Evolutionary conservation across 2,797 vertebrate species (phyloP), one percentile per base, ranked within the genome.

Genomic region (Catostomus latipinnis): DNA sequence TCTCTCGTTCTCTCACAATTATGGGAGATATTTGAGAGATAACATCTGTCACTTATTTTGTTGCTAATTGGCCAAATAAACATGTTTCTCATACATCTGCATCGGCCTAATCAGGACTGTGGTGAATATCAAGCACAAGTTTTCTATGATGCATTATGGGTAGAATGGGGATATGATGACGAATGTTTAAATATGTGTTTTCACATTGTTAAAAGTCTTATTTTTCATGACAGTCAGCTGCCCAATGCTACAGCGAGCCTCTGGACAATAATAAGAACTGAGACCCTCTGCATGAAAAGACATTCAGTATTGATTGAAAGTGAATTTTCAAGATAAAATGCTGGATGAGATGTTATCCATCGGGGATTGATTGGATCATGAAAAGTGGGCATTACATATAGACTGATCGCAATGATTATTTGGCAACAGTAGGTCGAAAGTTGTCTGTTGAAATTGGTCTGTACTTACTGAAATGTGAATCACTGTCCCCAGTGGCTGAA

Each of bases 61-160:
- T 87, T 76, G 87, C 87, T 93, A 91, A 92, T 90, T 91, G 90
- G 89, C 79, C 80, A 84, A 91, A 93, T 91, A 88, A 91, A 83
- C 78, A 85, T 88, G 89, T 70, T 18, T 61, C 84, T 90, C 90
- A 91, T 82, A 83, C 89, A 91, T 90, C 85, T 89, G 89, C 88
- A 90, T 92, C 89, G 89, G 82, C 87, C 89, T 90, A 91, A 91
- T 92, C 89, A 91, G 87, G 84, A 86, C 91, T 88, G 89, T 14
- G 61, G 88, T 85, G 91, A 62, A 78, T 70, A 45, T 10, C n/a
- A 12, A 6, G 34, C 6, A 0, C 50, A 54, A 5, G 12, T 18
- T 11, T 6, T 34, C 57, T 61, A 56, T 22, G 46, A 43, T 71
- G 67, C 22, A 54, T 78, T 71, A 13, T 71, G 67, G 57, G 67